Conservation (phyloP, 2,113 vertebrate genomes). For the Ptyas mucosa region DNA sequence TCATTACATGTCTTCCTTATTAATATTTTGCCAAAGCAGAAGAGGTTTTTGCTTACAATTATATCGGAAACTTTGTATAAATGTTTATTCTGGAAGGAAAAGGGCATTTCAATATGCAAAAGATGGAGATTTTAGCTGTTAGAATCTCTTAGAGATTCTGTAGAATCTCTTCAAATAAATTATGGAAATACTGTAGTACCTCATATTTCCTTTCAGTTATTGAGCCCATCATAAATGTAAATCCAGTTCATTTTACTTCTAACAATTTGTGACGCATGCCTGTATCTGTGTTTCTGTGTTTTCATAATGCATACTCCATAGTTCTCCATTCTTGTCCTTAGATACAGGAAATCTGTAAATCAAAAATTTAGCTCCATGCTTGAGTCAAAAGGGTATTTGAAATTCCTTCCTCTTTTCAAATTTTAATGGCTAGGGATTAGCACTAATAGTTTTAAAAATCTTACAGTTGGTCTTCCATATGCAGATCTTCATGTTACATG, state of each 20-base stretch:
- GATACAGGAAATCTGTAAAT: not conserved
- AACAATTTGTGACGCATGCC: conserved; percentile 1
- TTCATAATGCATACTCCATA: not conserved
- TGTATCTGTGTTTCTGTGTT: conserved; percentile 5
- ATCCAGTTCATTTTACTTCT: conserved; percentile 3
- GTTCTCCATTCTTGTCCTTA: not conserved
- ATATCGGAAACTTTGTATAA: conserved; percentile 64
- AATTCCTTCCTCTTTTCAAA: conserved; percentile 32
- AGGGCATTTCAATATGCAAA: conserved; percentile 37
- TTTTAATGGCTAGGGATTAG: not conserved
- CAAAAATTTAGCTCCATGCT: not conserved
- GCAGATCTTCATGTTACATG: too few relatives aligned
- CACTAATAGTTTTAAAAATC: not conserved
- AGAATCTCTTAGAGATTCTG: conserved; percentile 8
- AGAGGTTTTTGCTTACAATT: conserved; percentile 60
- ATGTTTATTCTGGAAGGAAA: conserved; percentile 19
- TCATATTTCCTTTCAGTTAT: not conserved
- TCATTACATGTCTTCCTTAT: conserved; percentile 61
- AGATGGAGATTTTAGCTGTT: conserved; percentile 2
- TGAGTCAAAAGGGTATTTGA: conserved; percentile 26
- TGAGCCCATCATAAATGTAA: not conserved
- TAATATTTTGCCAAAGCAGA: conserved; percentile 57
- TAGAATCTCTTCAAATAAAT: not conserved
- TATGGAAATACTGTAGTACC: not conserved
- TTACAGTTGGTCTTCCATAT: not conserved